Evolutionary conservation across 2,888 invertebrate genomes (phyloP).

Genomic region (Apamea monoglypha): DNA sequence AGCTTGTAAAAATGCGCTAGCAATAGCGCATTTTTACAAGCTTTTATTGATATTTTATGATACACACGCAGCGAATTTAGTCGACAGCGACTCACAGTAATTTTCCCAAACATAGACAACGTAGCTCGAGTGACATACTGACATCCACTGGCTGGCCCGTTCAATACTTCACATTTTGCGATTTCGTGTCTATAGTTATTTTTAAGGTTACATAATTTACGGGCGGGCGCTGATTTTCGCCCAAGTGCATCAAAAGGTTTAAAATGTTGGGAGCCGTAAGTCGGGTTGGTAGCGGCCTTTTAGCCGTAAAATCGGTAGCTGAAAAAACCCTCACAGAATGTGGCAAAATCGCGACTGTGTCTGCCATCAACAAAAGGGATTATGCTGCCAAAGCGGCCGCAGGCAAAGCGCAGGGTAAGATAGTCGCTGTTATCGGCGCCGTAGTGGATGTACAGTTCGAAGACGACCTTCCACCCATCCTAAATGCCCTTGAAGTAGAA

Average conservation of each 20-base stretch:
- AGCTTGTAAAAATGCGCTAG: no score
- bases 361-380: slow-evolving; percentile 83
- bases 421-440: slow-evolving; percentile 99
- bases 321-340: slow-evolving; percentile 91
- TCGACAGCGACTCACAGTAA: no score
- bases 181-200: slow-evolving; percentile 66
- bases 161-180: slow-evolving; percentile 54
- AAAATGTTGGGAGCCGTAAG: slow-evolving; percentile 92
- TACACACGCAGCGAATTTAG: not conserved
- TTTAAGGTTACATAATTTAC: slow-evolving; percentile 87
- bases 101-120: slow-evolving; percentile 48
- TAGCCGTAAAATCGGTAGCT: slow-evolving; percentile 90
- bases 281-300: slow-evolving; percentile 91
- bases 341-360: slow-evolving; percentile 88
- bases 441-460: slow-evolving; percentile 99
- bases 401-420: slow-evolving; percentile 90
- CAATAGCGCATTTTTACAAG: no score
- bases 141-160: slow-evolving; percentile 22
- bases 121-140: not conserved
- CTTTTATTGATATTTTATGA: no score
- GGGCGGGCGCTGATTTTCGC: slow-evolving; percentile 76
- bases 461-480: slow-evolving; percentile 96
- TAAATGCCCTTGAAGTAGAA: slow-evolving; percentile 98
- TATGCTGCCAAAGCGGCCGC: slow-evolving; percentile 83
- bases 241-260: slow-evolving; percentile 74